A percentile compares a stretch with the other conserved stretches of the same genome.
Evolutionary conservation across 1,140 invertebrate genomes (phyloP).

Genomic region (Drosophila nannoptera): DNA sequence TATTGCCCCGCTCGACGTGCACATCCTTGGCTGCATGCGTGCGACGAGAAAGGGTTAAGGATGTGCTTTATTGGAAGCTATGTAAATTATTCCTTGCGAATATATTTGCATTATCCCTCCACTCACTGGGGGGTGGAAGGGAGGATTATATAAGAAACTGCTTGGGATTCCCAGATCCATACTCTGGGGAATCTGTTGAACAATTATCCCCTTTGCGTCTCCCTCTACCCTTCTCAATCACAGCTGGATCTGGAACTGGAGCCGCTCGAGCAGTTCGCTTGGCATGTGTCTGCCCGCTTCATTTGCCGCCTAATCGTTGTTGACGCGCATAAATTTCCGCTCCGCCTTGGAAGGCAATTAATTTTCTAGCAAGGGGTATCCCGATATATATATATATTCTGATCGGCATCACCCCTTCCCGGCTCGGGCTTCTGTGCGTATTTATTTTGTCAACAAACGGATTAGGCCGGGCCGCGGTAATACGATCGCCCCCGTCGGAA

Average conservation of each 20-base stretch:
- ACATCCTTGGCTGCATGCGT: neutral
- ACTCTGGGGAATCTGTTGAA: no score
- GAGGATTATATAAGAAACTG: no score
- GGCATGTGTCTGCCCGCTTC: slow-evolving; percentile 62
- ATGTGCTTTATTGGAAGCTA: no score
- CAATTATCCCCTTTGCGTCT: no score
- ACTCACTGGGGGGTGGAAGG: no score
- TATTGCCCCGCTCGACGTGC: slow-evolving; percentile 8
- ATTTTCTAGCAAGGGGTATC: slow-evolving; percentile 14
- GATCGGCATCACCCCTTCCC: slow-evolving; percentile 50
- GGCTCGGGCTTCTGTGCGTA: slow-evolving; percentile 15
- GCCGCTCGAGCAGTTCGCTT: slow-evolving; percentile 23
- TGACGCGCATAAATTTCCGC: slow-evolving; percentile 65
- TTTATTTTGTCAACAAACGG: slow-evolving; percentile 72
- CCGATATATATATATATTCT: neutral
- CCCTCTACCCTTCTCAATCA: neutral
- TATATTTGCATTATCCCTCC: no score
- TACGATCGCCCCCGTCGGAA: slow-evolving; percentile 50
- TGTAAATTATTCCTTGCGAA: no score
- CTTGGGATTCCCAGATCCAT: no score
- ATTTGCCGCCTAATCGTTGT: slow-evolving; percentile 65
- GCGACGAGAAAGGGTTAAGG: neutral
- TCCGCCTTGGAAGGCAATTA: slow-evolving; percentile 41
- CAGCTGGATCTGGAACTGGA: slow-evolving; percentile 1
- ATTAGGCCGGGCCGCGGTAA: slow-evolving; percentile 55